Evolutionary conservation across 2,113 vertebrate species (phyloP), one percentile per base, ranked within the genome.

Genomic region (Phalacrocorax pelagicus): DNA sequence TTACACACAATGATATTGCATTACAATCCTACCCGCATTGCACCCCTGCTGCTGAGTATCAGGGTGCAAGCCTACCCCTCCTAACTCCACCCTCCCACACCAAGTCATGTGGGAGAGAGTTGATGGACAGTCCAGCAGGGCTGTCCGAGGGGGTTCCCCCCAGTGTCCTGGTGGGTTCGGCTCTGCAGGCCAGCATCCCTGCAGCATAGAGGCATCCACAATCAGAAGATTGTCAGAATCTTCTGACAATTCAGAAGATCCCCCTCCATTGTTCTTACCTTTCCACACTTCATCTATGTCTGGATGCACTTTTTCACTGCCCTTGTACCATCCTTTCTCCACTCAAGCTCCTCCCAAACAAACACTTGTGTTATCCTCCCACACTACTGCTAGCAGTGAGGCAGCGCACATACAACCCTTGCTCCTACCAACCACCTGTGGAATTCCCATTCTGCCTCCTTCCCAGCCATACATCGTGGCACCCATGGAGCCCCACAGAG

Each of bases 101-200:
- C 54, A 47, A 40, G 29, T 40, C 4, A 0, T 61, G 40, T 40
- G 59, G 34, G 52, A 54, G 27, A 32, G 12, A n/a, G 52, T 7
- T 10, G 27, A 40, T 12, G 16, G 30, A 12, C 27, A 66, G 15
- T 46, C 52, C 59, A 38, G 32, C 38, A 72, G 34, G 66, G 34
- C 38, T 61, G 29, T 38, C 47, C 55, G 40, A 52, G 11, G 40
- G 30, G 23, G 19, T 8, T 69, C 18, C 18, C 10, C 38, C 4
- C 2, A 0, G 23, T 42, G 23, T 49, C n/a, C 47, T 30, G 15
- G 11, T 52, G 16, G 19, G 70, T 29, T 65, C 1, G 2, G 57
- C 19, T 71, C 49, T 75, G 27, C 38, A 82, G 87, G 34, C 42
- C 55, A 62, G 40, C 20, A 30, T 18, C 20, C 27, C 20, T 62